phyloP scores from a whole-genome alignment of 2,888 invertebrate species.

The Rhamphomyia laevipes region DNA sequence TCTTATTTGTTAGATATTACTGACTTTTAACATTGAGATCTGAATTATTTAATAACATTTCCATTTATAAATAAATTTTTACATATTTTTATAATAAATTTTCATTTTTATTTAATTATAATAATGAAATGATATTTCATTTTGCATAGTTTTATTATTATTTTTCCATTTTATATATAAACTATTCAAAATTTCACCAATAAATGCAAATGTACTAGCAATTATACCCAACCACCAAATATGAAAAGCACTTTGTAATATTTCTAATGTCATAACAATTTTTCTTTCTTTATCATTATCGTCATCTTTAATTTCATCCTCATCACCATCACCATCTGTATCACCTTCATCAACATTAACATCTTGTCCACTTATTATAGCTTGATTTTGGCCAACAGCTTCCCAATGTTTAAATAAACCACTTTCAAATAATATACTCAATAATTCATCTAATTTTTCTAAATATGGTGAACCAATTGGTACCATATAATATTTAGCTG shows the following conservation, averaged over 20 bases:
- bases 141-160: too few species aligned
- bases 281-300: slow-evolving; percentile 10
- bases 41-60: too few species aligned
- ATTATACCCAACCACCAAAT: slow-evolving; percentile 25
- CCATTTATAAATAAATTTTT: too few species aligned
- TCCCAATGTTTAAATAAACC: slow-evolving; percentile 30
- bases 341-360: slow-evolving; percentile 4
- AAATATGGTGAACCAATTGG: slow-evolving; percentile 25
- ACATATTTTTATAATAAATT: too few species aligned
- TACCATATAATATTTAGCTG: slow-evolving; percentile 24
- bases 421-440: slow-evolving; percentile 23
- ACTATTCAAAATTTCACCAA: too few species aligned
- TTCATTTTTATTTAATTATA: too few species aligned
- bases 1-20: too few species aligned
- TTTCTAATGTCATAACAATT: slow-evolving; percentile 25
- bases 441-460: slow-evolving; percentile 23
- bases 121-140: too few species aligned
- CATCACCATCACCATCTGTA: slow-evolving; percentile 2
- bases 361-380: neutral
- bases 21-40: too few species aligned
- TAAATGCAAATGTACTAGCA: too few species aligned
- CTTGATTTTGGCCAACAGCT: neutral
- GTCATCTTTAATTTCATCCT: neutral
- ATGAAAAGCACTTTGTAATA: slow-evolving; percentile 31
- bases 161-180: too few species aligned